These are phyloP conservation scores for Myxocyprinus asiaticus DNA, from an alignment of 2,113 vertebrate species.

Conservation along the genomic window DNA sequence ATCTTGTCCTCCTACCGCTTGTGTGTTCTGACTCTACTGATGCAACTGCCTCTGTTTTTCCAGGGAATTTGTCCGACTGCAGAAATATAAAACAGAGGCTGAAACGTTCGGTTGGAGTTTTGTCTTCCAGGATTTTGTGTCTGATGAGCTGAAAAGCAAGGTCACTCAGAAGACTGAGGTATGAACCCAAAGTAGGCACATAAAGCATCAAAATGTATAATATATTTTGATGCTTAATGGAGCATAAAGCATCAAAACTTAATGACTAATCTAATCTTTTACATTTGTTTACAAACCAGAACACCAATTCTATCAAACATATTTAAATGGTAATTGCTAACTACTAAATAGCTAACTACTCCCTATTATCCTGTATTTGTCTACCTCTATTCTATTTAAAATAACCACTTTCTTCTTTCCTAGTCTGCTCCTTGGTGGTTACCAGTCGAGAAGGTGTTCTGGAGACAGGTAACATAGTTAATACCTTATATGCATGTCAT, in stretches of 20 bases:
- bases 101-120: slow-evolving; percentile 95
- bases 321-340: not conserved
- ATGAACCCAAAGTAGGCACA: not conserved
- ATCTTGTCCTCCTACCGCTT: no score
- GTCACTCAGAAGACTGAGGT: slow-evolving; percentile 87
- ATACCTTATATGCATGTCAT: not conserved
- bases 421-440: slow-evolving; percentile 95
- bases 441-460: slow-evolving; percentile 86
- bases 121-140: slow-evolving; percentile 94
- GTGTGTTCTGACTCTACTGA: not conserved
- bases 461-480: slow-evolving; percentile 84
- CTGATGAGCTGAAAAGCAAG: slow-evolving; percentile 85
- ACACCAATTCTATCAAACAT: not conserved
- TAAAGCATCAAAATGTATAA: no score
- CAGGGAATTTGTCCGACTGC: slow-evolving; percentile 88
- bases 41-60: not conserved
- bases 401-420: not conserved
- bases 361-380: not conserved
- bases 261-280: no score
- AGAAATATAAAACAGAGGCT: slow-evolving; percentile 92
- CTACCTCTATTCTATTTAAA: not conserved
- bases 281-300: no score
- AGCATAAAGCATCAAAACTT: no score
- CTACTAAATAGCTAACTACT: not conserved
- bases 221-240: no score